Evolutionary conservation across 2,113 vertebrate species (phyloP).

Genomic region (Grallaria varia): DNA sequence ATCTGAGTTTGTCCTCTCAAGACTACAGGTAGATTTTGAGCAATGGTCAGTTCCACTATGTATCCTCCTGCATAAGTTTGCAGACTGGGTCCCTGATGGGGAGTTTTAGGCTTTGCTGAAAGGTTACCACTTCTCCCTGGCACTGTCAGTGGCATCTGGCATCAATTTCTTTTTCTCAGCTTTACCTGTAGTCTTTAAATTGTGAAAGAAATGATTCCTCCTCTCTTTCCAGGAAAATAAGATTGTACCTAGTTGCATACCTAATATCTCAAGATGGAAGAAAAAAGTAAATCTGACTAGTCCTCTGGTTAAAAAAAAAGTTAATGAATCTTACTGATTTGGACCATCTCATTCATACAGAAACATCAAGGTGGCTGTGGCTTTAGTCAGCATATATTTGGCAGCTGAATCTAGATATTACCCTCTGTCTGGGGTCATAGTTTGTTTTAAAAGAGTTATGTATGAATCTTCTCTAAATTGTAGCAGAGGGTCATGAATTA

Average conservation of each 20-base stretch:
- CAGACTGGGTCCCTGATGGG: not conserved
- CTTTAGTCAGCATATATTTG: conserved; percentile 5
- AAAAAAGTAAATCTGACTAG: not conserved
- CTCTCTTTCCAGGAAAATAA: not conserved
- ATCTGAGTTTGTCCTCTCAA: not conserved
- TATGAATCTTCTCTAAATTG: conserved; percentile 63
- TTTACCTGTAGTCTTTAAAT: not conserved
- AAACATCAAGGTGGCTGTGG: not conserved
- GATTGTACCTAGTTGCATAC: not conserved
- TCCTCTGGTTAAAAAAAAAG: not conserved
- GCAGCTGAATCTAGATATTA: conserved; percentile 34
- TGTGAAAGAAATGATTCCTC: not conserved
- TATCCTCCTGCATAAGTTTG: not conserved
- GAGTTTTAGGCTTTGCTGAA: not conserved
- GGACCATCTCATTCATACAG: not conserved
- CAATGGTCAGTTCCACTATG: not conserved
- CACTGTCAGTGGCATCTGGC: not conserved
- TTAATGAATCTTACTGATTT: not conserved
- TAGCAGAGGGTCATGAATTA: conserved; percentile 61
- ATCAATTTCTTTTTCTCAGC: not conserved
- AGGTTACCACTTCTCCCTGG: not conserved
- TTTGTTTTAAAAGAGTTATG: conserved; percentile 59
- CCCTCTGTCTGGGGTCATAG: not conserved
- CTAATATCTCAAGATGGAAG: not conserved
- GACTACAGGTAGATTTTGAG: not conserved